These are phyloP conservation scores for Nicator chloris DNA, from an alignment of 2,113 vertebrate species.

Conservation along the genomic window DNA sequence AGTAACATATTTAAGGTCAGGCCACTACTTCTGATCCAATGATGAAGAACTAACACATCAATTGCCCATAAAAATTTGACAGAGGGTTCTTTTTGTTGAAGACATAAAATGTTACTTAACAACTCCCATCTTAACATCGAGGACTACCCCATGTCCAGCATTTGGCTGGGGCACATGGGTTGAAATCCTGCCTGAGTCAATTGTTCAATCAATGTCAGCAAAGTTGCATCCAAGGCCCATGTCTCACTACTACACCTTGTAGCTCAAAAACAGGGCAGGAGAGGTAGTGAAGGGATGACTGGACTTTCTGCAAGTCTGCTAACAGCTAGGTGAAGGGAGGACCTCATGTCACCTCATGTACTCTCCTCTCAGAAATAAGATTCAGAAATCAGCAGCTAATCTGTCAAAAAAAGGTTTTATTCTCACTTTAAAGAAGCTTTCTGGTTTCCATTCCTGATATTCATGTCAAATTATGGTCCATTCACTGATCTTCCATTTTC, in stretches of 20 bases:
- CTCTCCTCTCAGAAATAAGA: neutral
- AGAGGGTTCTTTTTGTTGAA: neutral
- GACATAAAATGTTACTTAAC: neutral
- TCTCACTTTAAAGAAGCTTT: neutral
- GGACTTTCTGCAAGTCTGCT: neutral
- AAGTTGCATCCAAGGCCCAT: neutral
- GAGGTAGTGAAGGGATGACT: neutral
- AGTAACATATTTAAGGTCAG: neutral
- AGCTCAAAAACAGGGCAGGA: neutral
- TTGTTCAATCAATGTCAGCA: neutral
- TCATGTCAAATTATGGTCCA: neutral
- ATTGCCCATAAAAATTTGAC: neutral
- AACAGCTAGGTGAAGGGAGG: neutral
- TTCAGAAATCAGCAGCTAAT: neutral
- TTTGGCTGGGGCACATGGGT: neutral
- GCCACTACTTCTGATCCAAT: neutral
- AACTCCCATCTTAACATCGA: neutral
- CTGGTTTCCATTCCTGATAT: neutral
- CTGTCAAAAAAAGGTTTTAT: neutral
- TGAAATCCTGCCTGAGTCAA: neutral
- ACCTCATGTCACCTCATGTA: neutral
- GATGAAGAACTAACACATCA: neutral
- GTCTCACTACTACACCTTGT: neutral
- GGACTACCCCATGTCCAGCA: neutral
- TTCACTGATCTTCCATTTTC: neutral